Base-by-base conservation (phyloP, 1,140 invertebrate species). In the Nephila pilipes region DNA sequence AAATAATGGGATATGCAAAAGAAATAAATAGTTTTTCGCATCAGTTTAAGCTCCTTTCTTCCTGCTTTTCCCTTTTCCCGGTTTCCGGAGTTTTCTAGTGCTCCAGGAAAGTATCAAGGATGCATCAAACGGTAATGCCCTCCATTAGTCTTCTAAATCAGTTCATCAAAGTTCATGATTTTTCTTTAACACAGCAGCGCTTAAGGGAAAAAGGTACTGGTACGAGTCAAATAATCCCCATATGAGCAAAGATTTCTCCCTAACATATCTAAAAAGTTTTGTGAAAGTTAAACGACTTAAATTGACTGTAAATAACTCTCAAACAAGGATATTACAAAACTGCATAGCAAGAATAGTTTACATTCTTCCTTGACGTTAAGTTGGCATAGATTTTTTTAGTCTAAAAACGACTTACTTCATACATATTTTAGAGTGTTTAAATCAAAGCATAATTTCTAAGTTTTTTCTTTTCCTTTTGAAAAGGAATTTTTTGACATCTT, bases 1-100 rank as follows among this genome's bases (percentile, higher is more conserved):
- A 46, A 91, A 91, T 91, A 91, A 91, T 91, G 89, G 89, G 89
- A 60, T 83, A 91, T 91, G 89, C 89, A 91, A 91, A 91, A 83
- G 89, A 91, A 91, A 91, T 91, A 83, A 91, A 91, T 91, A 83
- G 89, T 83, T 83, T 91, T 91, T 63, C 79, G 69, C 89, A 81
- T 91, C 80, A 91, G 80, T 91, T 91, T 91, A 83, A 91, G 89
- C 32, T 58, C 75, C 58, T 91, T 91, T 83, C 58, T 83, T 91
- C 55, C 55, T 32, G 25, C 16, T 22, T 32, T 81, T 81, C 80
- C 55, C 36, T 75, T 88, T 58, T 60, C 83, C 55, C 36, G 20
- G 29, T 85, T 60, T 60, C 57, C 69, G 20, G 36, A 54, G 46
- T 57, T 57, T 89, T 25, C 46, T 1, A 54, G 63, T 79, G n/a